Evolutionary conservation across 2,113 vertebrate species (phyloP), one percentile per base, ranked within the genome.

Genomic region (Rhineura floridana): DNA sequence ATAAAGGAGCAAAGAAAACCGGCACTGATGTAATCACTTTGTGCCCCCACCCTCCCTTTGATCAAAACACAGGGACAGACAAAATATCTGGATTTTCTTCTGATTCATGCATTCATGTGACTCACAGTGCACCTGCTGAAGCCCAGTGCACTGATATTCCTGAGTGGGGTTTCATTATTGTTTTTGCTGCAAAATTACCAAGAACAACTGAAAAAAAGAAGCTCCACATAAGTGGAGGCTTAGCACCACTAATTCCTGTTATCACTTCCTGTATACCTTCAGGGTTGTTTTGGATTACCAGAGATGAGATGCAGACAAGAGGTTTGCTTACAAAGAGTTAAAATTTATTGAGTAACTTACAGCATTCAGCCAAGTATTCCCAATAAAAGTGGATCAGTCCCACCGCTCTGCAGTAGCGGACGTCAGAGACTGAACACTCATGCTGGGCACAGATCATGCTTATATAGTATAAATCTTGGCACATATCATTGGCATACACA

Each of bases 241-340:
- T 88, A 95, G 78, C 30, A 82, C 25, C 50, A 86, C 77, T 86
- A 89, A 92, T 84, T 91, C 86, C 84, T 33, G 44, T 86, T 88
- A 33, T 55, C n/a, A 73, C 36, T 79, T n/a, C n/a, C n/a, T n/a
- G n/a, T n/a, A n/a, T n/a, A n/a, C n/a, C n/a, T n/a, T n/a, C n/a
- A n/a, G n/a, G n/a, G n/a, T n/a, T n/a, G n/a, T n/a, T n/a, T n/a
- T n/a, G n/a, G n/a, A n/a, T n/a, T n/a, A n/a, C n/a, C n/a, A n/a
- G n/a, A n/a, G n/a, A n/a, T n/a, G n/a, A n/a, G n/a, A n/a, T n/a
- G n/a, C n/a, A n/a, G n/a, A n/a, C n/a, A n/a, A n/a, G n/a, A n/a
- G n/a, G n/a, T n/a, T n/a, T n/a, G n/a, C n/a, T n/a, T n/a, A n/a
- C n/a, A n/a, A n/a, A n/a, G n/a, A n/a, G n/a, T n/a, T n/a, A n/a